Percentiles rank a stretch among this genome's conserved stretches.
Conservation (phyloP, 2,113 vertebrate species). For the Peucedramus taeniatus region DNA sequence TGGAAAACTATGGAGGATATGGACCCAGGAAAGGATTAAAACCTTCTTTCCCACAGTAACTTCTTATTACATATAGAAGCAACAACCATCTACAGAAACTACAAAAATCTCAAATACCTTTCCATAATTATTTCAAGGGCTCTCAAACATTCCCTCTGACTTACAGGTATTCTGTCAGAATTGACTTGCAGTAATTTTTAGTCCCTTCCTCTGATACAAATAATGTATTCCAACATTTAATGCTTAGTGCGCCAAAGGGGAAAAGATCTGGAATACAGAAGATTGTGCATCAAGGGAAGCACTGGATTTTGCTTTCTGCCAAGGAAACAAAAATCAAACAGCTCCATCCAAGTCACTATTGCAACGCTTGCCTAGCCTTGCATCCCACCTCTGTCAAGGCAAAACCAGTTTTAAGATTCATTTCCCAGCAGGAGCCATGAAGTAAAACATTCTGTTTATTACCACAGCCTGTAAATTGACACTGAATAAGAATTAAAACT, state of each 20-base stretch:
- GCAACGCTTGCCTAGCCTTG: not conserved
- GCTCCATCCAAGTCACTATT: not conserved
- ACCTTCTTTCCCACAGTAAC: not conserved
- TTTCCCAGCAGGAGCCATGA: conserved; percentile 12
- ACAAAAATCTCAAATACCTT: not conserved
- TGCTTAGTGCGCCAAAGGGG: not conserved
- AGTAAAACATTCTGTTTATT: conserved; percentile 56
- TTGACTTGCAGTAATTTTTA: not conserved
- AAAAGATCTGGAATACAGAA: not conserved
- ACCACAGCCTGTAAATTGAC: conserved; percentile 48
- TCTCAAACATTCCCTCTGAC: not conserved
- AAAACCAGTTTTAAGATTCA: not conserved
- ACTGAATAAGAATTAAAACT: conserved; percentile 62
- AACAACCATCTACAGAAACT: not conserved
- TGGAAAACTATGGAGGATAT: not conserved
- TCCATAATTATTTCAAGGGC: not conserved
- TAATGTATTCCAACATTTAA: not conserved
- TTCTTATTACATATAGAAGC: not conserved
- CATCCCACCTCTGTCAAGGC: not conserved
- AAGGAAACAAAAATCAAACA: not conserved
- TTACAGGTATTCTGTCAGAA: not conserved
- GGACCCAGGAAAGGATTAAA: not conserved
- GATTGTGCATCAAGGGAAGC: not conserved
- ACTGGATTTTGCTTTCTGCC: not conserved
- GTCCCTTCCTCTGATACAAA: not conserved